These are phyloP conservation scores for Clarias laeviceps DNA, from an alignment of 2,797 vertebrate species.

Conservation along the genomic window DNA sequence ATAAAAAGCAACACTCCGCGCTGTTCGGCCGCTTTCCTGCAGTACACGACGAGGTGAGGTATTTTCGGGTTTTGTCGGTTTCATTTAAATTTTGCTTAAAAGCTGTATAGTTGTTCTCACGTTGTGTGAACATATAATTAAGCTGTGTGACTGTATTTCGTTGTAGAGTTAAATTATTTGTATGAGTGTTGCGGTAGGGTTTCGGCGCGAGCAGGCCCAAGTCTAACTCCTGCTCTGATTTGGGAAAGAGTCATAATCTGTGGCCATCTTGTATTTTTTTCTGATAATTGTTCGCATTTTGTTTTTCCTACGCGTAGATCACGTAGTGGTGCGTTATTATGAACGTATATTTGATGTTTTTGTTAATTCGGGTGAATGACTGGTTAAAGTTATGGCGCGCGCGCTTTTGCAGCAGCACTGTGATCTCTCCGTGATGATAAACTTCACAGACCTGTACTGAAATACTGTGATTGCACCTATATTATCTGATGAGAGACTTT, in stretches of 20 bases:
- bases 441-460: slow-evolving; percentile 83
- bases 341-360: neutral
- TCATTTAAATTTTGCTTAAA: too few relatives aligned
- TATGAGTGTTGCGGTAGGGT: fast-evolving
- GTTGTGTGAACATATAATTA: neutral
- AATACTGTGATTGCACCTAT: slow-evolving; percentile 71
- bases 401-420: neutral
- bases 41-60: neutral
- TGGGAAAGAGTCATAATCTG: slow-evolving; percentile 45
- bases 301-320: too few relatives aligned
- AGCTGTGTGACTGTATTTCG: neutral
- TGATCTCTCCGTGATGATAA: slow-evolving; percentile 74
- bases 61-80: fast-evolving
- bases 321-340: neutral
- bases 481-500: slow-evolving; percentile 71
- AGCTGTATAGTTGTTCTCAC: neutral
- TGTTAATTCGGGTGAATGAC: neutral
- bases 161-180: fast-evolving
- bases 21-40: slow-evolving; percentile 15
- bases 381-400: neutral
- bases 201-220: neutral
- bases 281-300: neutral
- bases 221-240: neutral
- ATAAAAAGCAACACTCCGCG: slow-evolving; percentile 8
- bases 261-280: slow-evolving; percentile 50